Evolutionary conservation across 2,113 vertebrate genomes (phyloP).

Genomic region (Rhineura floridana): DNA sequence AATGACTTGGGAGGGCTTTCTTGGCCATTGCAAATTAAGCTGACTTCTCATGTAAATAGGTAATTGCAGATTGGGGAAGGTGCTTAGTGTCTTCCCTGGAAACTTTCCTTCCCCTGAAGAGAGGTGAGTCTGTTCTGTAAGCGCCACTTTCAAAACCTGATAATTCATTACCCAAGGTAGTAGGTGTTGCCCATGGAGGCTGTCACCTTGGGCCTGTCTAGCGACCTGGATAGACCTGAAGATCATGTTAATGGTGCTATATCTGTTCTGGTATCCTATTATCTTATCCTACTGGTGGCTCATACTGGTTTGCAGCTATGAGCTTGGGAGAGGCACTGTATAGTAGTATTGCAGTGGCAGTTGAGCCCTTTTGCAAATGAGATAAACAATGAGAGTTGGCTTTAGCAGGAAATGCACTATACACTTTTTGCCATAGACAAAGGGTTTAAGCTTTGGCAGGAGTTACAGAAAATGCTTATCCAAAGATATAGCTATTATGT

Average conservation of each 20-base stretch:
- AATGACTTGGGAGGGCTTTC: not conserved
- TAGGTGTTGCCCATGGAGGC: not conserved
- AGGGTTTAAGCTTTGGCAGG: not conserved
- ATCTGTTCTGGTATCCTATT: not conserved
- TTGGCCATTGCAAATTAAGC: not conserved
- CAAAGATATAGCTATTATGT: not conserved
- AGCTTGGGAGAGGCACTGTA: not conserved
- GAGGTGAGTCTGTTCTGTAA: not conserved
- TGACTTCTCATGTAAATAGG: not conserved
- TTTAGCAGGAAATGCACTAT: not conserved
- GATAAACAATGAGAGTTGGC: not conserved
- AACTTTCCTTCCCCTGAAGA: not conserved
- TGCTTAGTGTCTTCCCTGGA: not conserved
- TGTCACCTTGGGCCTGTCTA: not conserved
- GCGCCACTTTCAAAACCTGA: not conserved
- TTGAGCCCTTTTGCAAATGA: not conserved
- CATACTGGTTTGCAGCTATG: not conserved
- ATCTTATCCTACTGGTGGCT: not conserved
- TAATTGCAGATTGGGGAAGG: not conserved
- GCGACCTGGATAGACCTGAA: not conserved
- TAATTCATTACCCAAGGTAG: not conserved
- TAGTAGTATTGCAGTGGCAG: not conserved
- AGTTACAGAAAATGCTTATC: not conserved
- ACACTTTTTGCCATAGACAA: not conserved
- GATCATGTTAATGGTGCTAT: not conserved